Base-by-base conservation (phyloP, 2,888 invertebrate species). In the Philopedon plagiatum region DNA sequence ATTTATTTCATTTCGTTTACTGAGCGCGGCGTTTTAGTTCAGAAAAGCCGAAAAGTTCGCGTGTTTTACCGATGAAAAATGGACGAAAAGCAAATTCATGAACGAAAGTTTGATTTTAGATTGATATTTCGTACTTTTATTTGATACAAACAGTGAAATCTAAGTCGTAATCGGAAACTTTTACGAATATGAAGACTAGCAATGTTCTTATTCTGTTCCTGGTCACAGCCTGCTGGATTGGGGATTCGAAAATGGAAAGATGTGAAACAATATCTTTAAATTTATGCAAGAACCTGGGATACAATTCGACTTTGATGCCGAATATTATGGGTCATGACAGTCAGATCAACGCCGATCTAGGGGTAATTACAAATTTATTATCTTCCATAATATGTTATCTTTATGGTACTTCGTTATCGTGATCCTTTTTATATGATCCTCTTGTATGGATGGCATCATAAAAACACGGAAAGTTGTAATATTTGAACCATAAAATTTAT, bases 261-360 rank as follows among this genome's bases (percentile, higher is more conserved):
- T 96, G 96, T 85, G 93, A 95, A 86, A 89, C 90, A 81, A 94
- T 96, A 82, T 89, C 88, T 65, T 91, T 94, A 71, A 91, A 93
- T 49, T 88, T 93, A 85, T 96, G 96, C 84, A 91, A 91, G 83
- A 93, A 93, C 80, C 87, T 96, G 83, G 91, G 93, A 78, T 96
- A 96, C 87, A 95, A 95, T 86, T 90, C 92, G 87, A 96, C 96
- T 23, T 90, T 90, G 32, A 92, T 95, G 93, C 96, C 96, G 60
- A 96, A 96, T 87, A 89, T 94, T 74, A 90, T 95, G 85, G 94
- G 93, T 1, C 94, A 96, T 83, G 88, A 88, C 74, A 92, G 91
- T 82, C 95, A 95, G 86, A 89, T 91, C 79, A 93, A 94, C 82
- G 95, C 95, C 63, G 93, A 93, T 81, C 88, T 91, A 81, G 91